Percentiles rank a stretch among this genome's conserved stretches.
phyloP scores from a whole-genome alignment of 1,140 invertebrate species.

The Varroa destructor region DNA sequence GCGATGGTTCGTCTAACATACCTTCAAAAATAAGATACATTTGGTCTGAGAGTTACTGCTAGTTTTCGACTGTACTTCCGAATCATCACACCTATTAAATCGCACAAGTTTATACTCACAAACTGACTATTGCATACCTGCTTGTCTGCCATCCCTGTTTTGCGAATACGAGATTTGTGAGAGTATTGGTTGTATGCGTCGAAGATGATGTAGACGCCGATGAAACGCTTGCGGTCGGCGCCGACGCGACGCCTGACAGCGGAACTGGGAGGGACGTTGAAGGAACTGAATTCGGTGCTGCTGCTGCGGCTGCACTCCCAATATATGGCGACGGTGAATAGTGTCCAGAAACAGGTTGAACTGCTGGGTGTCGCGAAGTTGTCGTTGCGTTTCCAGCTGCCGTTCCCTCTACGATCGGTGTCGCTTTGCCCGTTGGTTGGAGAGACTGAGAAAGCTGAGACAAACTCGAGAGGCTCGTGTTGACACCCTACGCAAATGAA shows the following conservation, averaged over 20 bases:
- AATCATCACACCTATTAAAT: too few relatives aligned
- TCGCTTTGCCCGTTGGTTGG: conserved; percentile 12
- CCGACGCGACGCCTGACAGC: neutral
- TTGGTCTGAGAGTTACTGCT: too few relatives aligned
- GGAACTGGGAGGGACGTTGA: neutral
- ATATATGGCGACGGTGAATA: conserved; percentile 1
- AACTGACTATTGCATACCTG: too few relatives aligned
- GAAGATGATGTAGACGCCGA: neutral
- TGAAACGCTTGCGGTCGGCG: neutral
- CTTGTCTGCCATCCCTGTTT: conserved; percentile 1
- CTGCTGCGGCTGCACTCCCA: neutral
- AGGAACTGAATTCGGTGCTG: neutral
- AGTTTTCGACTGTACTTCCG: too few relatives aligned
- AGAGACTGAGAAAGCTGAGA: conserved; percentile 19
- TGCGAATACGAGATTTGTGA: conserved; percentile 21
- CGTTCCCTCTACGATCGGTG: neutral
- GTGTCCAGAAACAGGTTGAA: neutral
- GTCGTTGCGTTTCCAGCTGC: too few relatives aligned
- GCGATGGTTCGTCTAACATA: too few relatives aligned
- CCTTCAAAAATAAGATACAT: too few relatives aligned
- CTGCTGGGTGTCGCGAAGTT: too few relatives aligned
- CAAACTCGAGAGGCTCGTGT: conserved; percentile 23
- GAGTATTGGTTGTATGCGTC: conserved; percentile 23
- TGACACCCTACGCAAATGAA: neutral
- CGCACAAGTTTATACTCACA: too few relatives aligned